A percentile compares a stretch with the other conserved stretches of the same genome.
Evolutionary conservation across 1,140 invertebrate genomes (phyloP).

Genomic region (Hirudo medicinalis): DNA sequence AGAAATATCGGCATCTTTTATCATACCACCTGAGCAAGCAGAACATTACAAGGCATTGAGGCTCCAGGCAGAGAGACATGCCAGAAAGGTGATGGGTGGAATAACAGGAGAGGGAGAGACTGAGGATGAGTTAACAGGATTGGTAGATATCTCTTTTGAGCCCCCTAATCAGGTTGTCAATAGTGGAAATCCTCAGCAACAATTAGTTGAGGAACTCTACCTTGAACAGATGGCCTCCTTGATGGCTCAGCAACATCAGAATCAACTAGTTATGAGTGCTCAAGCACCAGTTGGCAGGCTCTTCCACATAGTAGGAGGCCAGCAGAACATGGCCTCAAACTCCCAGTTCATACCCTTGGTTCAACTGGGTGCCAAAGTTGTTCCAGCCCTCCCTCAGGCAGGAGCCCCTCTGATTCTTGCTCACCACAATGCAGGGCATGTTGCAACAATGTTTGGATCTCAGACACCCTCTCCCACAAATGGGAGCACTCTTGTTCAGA

Average conservation of each 20-base stretch:
- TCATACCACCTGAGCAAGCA: conserved; percentile 21
- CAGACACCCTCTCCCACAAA: conserved; percentile 3
- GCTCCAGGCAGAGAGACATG: conserved; percentile 20
- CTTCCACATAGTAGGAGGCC: conserved; percentile 6
- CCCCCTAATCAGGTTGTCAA: not conserved
- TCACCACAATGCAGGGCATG: not conserved
- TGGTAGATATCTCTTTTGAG: not conserved
- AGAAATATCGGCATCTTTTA: not conserved
- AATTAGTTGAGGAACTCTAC: not conserved
- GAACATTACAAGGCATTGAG: conserved; percentile 17
- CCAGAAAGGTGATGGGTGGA: conserved; percentile 4
- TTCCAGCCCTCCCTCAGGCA: conserved; percentile 19
- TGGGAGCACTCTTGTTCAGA: not conserved
- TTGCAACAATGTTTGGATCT: conserved; percentile 7
- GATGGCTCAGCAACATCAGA: conserved; percentile 11
- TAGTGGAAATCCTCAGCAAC: not conserved
- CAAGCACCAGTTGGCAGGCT: not conserved
- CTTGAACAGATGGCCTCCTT: conserved; percentile 5
- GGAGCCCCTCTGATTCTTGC: conserved; percentile 20
- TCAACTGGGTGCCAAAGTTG: not conserved
- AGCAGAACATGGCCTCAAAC: not conserved
- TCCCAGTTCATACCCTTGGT: not conserved
- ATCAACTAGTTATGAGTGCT: not conserved
- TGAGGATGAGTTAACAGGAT: conserved; percentile 13
- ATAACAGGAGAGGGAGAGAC: conserved; percentile 6